Conservation (phyloP, 2,797 vertebrate genomes). For the Decapterus maruadsi region DNA sequence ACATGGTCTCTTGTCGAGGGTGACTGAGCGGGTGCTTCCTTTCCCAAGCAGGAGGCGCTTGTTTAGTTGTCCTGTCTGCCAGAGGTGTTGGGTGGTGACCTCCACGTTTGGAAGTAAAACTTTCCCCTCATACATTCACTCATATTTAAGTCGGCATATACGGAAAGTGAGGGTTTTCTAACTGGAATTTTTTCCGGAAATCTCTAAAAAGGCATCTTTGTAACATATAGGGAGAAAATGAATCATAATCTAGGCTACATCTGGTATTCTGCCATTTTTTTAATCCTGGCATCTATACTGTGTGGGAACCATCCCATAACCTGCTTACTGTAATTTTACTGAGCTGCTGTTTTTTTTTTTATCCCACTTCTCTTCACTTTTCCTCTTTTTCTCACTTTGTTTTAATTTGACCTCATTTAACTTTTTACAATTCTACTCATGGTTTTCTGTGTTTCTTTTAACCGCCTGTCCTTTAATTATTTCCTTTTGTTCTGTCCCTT, state of each 20-base stretch:
- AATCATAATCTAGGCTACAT: constrained; percentile 33
- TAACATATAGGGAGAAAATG: constrained; percentile 41
- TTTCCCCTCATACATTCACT: neutral
- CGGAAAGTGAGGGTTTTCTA: neutral
- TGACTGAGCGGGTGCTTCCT: neutral
- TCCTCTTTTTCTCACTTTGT: neutral
- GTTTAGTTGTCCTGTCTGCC: neutral
- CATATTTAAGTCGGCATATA: neutral
- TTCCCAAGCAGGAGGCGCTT: neutral
- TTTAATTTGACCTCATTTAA: neutral
- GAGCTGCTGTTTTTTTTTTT: neutral
- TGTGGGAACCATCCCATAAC: constrained; percentile 23
- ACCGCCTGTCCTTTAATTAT: neutral
- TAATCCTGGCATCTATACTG: constrained; percentile 19
- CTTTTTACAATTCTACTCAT: neutral
- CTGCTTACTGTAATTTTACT: neutral
- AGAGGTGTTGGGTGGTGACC: neutral
- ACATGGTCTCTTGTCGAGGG: neutral
- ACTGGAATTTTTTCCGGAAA: neutral
- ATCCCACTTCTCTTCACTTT: neutral
- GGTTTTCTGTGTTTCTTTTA: neutral
- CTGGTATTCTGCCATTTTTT: constrained; percentile 21
- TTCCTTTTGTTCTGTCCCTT: constrained; percentile 21
- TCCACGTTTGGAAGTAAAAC: neutral
- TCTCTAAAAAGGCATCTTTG: constrained; percentile 34